These are phyloP conservation scores for Netelia virgata DNA, from an alignment of 2,888 invertebrate genomes.

Conservation along the genomic window DNA sequence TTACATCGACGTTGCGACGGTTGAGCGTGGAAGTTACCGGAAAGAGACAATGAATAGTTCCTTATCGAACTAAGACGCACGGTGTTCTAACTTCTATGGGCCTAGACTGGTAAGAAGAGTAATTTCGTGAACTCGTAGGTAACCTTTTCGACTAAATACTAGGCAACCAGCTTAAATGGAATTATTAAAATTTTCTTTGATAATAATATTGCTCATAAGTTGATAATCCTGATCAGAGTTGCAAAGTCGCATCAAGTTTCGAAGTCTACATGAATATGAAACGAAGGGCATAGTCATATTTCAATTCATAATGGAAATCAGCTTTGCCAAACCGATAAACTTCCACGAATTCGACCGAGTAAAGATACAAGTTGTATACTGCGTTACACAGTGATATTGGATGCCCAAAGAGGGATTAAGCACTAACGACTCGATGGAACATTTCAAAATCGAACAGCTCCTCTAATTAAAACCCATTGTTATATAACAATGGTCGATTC, in stretches of 20 bases:
- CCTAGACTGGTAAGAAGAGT: neutral
- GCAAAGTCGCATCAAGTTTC: neutral
- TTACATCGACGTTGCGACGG: neutral
- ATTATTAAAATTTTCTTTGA: slow-evolving; percentile 5
- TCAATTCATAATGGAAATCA: too few species aligned
- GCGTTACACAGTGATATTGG: too few species aligned
- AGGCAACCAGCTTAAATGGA: slow-evolving; percentile 17
- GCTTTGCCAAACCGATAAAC: too few species aligned
- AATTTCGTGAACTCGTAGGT: neutral
- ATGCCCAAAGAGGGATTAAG: too few species aligned
- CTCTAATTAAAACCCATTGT: too few species aligned
- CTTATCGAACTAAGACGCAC: neutral
- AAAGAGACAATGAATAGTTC: neutral
- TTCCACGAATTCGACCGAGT: too few species aligned
- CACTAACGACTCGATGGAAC: neutral
- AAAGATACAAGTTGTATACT: too few species aligned
- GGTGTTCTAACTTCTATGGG: neutral
- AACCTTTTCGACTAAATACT: neutral
- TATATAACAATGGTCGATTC: too few species aligned
- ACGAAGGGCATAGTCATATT: too few species aligned
- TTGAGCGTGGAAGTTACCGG: neutral
- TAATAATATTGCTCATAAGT: neutral
- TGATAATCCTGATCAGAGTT: neutral
- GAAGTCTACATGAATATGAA: too few species aligned
- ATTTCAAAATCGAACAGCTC: neutral